Evolutionary conservation across 2,888 invertebrate genomes (phyloP).

Genomic region (Eilema depressum): DNA sequence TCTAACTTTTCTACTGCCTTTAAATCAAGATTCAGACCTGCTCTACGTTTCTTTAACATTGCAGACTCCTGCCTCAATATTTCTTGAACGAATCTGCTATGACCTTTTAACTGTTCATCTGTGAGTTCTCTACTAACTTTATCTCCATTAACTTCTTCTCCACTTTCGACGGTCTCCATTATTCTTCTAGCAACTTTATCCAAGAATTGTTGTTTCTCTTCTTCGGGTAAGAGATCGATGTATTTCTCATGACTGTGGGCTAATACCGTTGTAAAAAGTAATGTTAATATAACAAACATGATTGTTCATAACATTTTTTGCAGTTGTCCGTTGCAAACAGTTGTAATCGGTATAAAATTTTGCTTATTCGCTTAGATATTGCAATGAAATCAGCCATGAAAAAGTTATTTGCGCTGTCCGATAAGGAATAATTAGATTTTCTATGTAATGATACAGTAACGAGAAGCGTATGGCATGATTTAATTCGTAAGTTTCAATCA

Average conservation of each 20-base stretch:
- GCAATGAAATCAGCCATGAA: constrained; percentile 44
- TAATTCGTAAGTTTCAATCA: constrained; percentile 16
- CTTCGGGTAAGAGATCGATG: constrained; percentile 71
- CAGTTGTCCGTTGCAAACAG: constrained; percentile 10
- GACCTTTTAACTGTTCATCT: constrained; percentile 63
- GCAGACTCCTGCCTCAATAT: constrained; percentile 68
- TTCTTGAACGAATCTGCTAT: constrained; percentile 64
- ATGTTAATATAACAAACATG: constrained; percentile 52
- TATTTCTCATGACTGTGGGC: constrained; percentile 66
- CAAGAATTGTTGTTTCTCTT: constrained; percentile 71
- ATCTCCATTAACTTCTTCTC: constrained; percentile 32
- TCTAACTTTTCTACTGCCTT: constrained; percentile 26
- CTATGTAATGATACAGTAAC: constrained; percentile 14
- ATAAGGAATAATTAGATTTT: constrained; percentile 47
- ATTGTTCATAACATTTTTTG: constrained; percentile 39
- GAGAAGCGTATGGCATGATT: constrained; percentile 13
- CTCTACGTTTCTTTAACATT: constrained; percentile 46
- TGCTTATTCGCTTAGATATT: constrained; percentile 23
- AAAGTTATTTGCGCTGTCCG: constrained; percentile 46
- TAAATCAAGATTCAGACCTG: constrained; percentile 20
- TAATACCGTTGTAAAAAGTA: constrained; percentile 35
- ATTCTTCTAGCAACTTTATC: constrained; percentile 73
- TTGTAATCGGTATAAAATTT: constrained; percentile 6
- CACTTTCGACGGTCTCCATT: constrained; percentile 60
- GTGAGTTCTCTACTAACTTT: constrained; percentile 57